These are phyloP conservation scores for Conops quadrifasciatus DNA, from an alignment of 2,888 invertebrate genomes.

Conservation along the genomic window DNA sequence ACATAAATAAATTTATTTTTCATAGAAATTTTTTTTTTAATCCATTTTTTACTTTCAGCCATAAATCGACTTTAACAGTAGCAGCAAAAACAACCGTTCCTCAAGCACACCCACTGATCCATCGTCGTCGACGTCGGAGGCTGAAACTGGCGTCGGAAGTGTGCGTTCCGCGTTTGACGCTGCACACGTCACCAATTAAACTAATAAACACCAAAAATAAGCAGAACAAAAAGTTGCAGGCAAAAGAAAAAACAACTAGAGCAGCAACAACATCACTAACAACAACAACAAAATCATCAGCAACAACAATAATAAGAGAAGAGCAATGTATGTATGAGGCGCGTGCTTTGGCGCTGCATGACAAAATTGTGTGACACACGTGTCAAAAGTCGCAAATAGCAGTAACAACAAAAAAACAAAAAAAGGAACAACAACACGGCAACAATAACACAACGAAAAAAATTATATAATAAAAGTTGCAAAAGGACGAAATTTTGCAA, in stretches of 20 bases:
- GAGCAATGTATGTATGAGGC: slow-evolving; percentile 30
- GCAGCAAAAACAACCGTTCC: too few relatives aligned
- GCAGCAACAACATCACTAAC: not conserved
- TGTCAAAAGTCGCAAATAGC: slow-evolving; percentile 23
- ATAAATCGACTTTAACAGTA: too few relatives aligned
- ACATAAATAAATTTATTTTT: too few relatives aligned
- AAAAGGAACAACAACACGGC: slow-evolving; percentile 16
- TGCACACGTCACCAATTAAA: slow-evolving; percentile 61
- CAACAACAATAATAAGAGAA: slow-evolving; percentile 35
- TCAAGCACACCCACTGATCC: too few relatives aligned
- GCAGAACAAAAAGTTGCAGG: slow-evolving; percentile 16
- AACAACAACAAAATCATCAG: slow-evolving; percentile 14
- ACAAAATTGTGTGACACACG: slow-evolving; percentile 36
- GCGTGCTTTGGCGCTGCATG: slow-evolving; percentile 44
- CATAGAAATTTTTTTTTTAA: too few relatives aligned
- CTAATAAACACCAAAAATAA: slow-evolving; percentile 55
- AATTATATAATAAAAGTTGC: slow-evolving; percentile 13
- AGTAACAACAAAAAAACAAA: slow-evolving; percentile 18
- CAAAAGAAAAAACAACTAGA: slow-evolving; percentile 18
- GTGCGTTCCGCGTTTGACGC: not conserved
- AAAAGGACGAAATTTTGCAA: slow-evolving; percentile 37
- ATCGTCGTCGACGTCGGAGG: too few relatives aligned
- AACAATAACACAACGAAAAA: slow-evolving; percentile 9
- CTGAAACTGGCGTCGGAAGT: not conserved
- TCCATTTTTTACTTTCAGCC: too few relatives aligned